These are phyloP conservation scores for Lycaon pictus DNA, from an alignment of 2,113 vertebrate species.

Conservation along the genomic window DNA sequence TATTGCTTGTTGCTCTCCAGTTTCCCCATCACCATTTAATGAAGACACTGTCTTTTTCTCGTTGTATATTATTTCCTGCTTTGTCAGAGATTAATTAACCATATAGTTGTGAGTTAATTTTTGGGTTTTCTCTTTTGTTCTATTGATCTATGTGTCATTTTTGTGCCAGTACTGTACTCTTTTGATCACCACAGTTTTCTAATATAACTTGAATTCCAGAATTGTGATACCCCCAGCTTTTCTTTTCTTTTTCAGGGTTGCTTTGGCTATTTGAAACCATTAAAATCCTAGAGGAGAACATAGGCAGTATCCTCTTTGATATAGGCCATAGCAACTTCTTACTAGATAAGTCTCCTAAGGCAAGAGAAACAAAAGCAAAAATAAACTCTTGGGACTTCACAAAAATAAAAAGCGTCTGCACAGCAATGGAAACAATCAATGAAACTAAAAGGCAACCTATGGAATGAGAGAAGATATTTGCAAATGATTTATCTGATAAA, in stretches of 20 bases:
- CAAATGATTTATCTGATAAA: background rate
- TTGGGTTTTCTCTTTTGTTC: background rate
- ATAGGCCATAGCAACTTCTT: background rate
- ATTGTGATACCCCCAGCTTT: background rate
- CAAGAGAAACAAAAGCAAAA: background rate
- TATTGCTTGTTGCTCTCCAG: background rate
- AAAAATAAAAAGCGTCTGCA: background rate
- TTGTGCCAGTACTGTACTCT: background rate
- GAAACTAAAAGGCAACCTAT: background rate
- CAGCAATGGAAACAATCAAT: background rate
- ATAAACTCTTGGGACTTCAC: background rate
- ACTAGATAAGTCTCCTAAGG: background rate
- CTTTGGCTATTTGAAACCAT: background rate
- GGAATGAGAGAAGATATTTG: background rate
- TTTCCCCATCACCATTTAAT: background rate
- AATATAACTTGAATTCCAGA: background rate
- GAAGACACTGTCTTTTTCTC: background rate
- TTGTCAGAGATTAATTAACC: background rate
- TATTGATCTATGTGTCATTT: background rate
- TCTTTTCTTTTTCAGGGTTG: background rate
- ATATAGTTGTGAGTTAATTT: background rate
- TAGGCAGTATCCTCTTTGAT: background rate
- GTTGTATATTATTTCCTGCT: background rate
- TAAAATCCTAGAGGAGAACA: background rate
- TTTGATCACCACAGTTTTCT: background rate